phyloP scores from a whole-genome alignment of 92 coral and sea anemone species.

The Anthopleura xanthogrammica region DNA sequence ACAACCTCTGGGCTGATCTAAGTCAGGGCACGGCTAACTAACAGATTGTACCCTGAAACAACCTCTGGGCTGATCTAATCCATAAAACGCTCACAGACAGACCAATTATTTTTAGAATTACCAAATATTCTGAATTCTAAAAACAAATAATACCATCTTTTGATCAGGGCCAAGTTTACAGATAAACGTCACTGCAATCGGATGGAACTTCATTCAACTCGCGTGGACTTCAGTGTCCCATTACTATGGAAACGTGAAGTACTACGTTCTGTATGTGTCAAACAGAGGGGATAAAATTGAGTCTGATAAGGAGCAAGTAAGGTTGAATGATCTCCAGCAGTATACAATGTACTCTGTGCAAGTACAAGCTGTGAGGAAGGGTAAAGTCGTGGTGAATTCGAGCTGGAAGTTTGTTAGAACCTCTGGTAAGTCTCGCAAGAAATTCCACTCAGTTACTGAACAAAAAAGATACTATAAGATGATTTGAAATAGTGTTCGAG shows the following conservation, averaged over 20 bases:
- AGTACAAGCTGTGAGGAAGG: conserved; percentile 35
- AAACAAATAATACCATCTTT: background rate
- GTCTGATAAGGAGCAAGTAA: conserved; percentile 31
- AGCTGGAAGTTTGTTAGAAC: conserved; percentile 23
- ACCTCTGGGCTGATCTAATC: no score
- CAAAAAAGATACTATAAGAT: background rate
- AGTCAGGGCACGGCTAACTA: no score
- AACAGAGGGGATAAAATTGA: conserved; percentile 4
- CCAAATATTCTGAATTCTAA: background rate
- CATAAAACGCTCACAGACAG: no score
- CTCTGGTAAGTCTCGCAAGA: conserved; percentile 25
- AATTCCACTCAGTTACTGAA: no score
- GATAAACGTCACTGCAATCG: background rate
- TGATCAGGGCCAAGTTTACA: background rate
- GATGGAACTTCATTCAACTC: conserved; percentile 41
- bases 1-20: no score
- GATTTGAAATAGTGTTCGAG: no score
- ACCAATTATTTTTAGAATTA: no score
- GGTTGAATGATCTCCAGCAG: conserved; percentile 38
- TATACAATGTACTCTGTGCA: conserved; percentile 41
- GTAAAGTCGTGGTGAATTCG: conserved; percentile 9
- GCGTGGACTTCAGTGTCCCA: conserved; percentile 30
- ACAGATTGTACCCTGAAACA: no score
- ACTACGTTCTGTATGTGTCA: conserved; percentile 14
- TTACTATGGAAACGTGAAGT: conserved; percentile 18